Evolutionary conservation across 2,888 invertebrate species (phyloP), one percentile per base, ranked within the genome.

Genomic region (Hypselothyrea guttata): DNA sequence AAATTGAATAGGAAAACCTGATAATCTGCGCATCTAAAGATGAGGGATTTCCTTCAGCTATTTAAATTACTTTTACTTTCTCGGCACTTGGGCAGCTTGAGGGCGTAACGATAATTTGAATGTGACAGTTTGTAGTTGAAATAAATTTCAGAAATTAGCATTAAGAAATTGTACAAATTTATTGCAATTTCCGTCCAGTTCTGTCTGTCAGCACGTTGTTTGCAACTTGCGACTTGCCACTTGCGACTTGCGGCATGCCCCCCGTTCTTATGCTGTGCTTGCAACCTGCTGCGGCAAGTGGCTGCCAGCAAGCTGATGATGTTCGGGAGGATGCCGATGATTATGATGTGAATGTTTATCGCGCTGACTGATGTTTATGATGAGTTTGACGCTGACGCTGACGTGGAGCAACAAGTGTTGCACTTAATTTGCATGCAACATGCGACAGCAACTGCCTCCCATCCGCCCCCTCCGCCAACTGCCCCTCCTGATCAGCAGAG

Each of bases 361-460:
- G 5, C n/a, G 30, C n/a, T 30, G 30, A n/a, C 9, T 30, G 30
- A 30, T 30, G 30, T 27, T 28, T 7, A 31, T 22, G 16, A 27
- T 37, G 66, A 31, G 52, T 57, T 16, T 35, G 45, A 16, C 27
- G 27, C 4, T 37, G 42, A 8, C 5, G 47, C 5, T 42, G 63
- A 49, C 51, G 57, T 48, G 34, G 28, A 51, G 78, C 77, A 77
- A 81, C 78, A 84, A 78, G 78, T 78, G 78, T 65, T 71, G 84
- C 77, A 63, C 74, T 76, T 84, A 74, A 81, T 81, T 78, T 77
- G 69, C 81, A 84, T 84, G 77, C 78, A 71, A 78, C 74, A 81
- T 83, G 84, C 78, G 51, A 52, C 51, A 47, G 37, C 40, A 33
- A 7, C 22, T 41, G 65, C 60, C 34, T 2, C 1, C 12, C 2